phyloP scores from a whole-genome alignment of 2,113 vertebrate species.

The Puffinus mauretanicus region DNA sequence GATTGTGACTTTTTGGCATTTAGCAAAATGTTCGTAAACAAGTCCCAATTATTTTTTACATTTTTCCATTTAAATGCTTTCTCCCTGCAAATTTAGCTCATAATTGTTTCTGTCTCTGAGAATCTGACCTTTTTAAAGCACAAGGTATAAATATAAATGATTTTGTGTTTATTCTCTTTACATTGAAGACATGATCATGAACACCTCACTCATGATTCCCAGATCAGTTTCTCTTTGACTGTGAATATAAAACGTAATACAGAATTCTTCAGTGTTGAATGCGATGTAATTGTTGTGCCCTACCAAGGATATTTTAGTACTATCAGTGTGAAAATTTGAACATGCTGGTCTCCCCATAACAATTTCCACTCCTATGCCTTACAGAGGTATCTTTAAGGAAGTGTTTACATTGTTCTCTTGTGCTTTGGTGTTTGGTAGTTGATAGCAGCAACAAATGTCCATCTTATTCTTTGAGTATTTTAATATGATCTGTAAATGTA shows the following conservation, averaged over 20 bases:
- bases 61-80: not conserved
- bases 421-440: not conserved
- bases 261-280: not conserved
- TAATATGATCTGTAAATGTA: not conserved
- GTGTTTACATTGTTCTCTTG: not conserved
- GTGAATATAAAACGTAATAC: not conserved
- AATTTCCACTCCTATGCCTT: not conserved
- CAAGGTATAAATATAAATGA: not conserved
- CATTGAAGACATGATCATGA: not conserved
- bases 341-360: fast-evolving
- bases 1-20: not conserved
- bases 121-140: not conserved
- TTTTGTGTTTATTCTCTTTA: not conserved
- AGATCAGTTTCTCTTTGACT: not conserved
- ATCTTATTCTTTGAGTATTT: not conserved
- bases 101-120: not conserved
- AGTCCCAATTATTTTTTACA: not conserved
- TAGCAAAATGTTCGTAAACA: not conserved
- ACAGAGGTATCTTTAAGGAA: not conserved
- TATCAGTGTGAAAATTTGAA: not conserved
- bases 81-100: not conserved
- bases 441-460: not conserved
- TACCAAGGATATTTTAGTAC: not conserved
- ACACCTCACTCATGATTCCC: not conserved
- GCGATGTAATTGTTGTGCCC: not conserved